Evolutionary conservation across 2,113 vertebrate genomes (phyloP), one percentile per base, ranked within the genome.

Genomic region (Datnioides undecimradiatus): DNA sequence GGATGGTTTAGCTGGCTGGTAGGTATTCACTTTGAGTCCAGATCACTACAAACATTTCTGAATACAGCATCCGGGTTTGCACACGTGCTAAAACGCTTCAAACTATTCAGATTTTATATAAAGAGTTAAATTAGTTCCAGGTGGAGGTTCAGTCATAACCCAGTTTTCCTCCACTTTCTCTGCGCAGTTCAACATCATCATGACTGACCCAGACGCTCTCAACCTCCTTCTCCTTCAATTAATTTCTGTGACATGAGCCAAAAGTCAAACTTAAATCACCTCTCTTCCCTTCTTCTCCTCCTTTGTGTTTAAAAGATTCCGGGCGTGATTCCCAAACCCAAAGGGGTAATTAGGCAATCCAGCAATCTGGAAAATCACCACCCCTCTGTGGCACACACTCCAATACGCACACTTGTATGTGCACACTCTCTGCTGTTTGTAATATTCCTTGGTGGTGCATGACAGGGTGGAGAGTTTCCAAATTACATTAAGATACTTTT

Each of bases 291-390:
- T 80, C 21, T 78, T 82, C 59, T 57, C 48, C 16, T 79, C 48
- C 55, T 84, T 74, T 83, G 60, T 66, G 68, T 40, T 80, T 76
- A 19, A 78, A 78, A 79, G 62, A 75, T 45, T 85, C 80, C 41
- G 67, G 89, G 88, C 77, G 41, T 40, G 58, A 88, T 85, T 90
- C 82, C 85, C 76, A 83, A 91, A 84, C 46, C 87, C 82, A 84
- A 84, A 83, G 76, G 63, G 74, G 49, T 73, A 90, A 88, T 91
- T 87, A 85, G 60, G 71, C 83, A 80, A 91, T 90, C 67, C 86
- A 72, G 81, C 79, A 80, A 87, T 82, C 76, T 85, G 77, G 80
- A 90, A 84, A 90, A 86, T 78, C 85, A 64, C 86, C 68, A 57
- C 73, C 81, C 80, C 75, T 83, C 52, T 52, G 65, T 31, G 0